Percentiles rank a stretch among this genome's conserved stretches.
Conservation (phyloP, 2,113 vertebrate genomes). For the Phyllostomus discolor region DNA sequence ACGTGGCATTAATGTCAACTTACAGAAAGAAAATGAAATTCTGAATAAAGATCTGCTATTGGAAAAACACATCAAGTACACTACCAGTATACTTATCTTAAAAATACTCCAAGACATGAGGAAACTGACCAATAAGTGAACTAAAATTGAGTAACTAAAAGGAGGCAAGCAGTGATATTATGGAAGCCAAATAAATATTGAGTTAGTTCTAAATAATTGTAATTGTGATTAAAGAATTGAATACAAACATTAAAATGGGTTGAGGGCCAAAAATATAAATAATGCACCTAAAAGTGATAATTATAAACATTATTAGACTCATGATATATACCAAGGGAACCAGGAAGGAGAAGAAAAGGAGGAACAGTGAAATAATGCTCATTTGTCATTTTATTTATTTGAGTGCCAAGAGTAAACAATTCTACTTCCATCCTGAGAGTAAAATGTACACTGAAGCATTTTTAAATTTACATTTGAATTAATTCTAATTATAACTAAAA, state of each 20-base stretch:
- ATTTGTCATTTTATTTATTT: not conserved
- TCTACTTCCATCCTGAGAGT: not conserved
- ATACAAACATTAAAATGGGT: not conserved
- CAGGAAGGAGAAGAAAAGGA: not conserved
- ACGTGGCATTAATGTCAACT: not conserved
- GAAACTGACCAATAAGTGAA: not conserved
- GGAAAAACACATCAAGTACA: not conserved
- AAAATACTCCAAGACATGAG: not conserved
- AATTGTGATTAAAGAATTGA: not conserved
- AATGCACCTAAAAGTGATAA: not conserved
- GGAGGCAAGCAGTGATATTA: not conserved
- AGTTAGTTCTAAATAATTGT: not conserved
- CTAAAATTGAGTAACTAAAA: not conserved
- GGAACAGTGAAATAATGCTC: not conserved
- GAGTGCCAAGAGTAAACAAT: not conserved
- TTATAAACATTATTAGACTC: not conserved
- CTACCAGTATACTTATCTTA: not conserved
- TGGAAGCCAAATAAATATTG: not conserved
- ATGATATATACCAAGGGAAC: not conserved
- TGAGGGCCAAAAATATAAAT: not conserved
- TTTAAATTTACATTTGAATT: constrained; percentile 7
- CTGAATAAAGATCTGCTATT: not conserved
- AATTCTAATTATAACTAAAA: not conserved
- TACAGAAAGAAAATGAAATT: not conserved
- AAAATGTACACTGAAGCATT: not conserved